These are phyloP conservation scores for Ibycter americanus DNA, from an alignment of 2,797 vertebrate genomes.

Conservation along the genomic window DNA sequence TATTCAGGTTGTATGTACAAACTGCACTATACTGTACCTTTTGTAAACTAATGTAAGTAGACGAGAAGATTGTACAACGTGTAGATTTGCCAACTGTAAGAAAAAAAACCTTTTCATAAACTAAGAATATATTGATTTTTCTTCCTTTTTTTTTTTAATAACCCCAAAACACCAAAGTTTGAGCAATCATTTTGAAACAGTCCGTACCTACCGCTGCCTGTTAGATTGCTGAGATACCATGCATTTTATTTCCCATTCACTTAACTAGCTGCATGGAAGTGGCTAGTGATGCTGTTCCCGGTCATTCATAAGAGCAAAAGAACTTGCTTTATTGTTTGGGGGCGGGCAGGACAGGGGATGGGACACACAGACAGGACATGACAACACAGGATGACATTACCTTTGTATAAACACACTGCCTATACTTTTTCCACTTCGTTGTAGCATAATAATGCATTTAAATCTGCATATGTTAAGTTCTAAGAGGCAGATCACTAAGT, in stretches of 20 bases:
- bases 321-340: neutral
- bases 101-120: conserved; percentile 52
- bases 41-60: conserved; percentile 68
- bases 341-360: too few species aligned
- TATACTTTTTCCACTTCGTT: conserved; percentile 1
- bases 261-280: neutral
- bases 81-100: conserved; percentile 59
- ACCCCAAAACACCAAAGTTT: conserved; percentile 71
- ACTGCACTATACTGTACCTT: conserved; percentile 65
- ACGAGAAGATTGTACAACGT: conserved; percentile 63
- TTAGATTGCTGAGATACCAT: neutral
- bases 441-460: conserved; percentile 41
- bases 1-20: conserved; percentile 67
- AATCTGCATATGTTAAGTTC: conserved; percentile 40
- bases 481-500: conserved; percentile 41
- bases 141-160: neutral
- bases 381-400: neutral
- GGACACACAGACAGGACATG: neutral
- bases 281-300: neutral
- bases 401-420: conserved; percentile 4
- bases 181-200: conserved; percentile 34
- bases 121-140: conserved; percentile 50
- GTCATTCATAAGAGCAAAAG: neutral
- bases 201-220: neutral
- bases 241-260: neutral